Evolutionary conservation across 2,888 invertebrate species (phyloP).

Genomic region (Gastrophysa polygoni): DNA sequence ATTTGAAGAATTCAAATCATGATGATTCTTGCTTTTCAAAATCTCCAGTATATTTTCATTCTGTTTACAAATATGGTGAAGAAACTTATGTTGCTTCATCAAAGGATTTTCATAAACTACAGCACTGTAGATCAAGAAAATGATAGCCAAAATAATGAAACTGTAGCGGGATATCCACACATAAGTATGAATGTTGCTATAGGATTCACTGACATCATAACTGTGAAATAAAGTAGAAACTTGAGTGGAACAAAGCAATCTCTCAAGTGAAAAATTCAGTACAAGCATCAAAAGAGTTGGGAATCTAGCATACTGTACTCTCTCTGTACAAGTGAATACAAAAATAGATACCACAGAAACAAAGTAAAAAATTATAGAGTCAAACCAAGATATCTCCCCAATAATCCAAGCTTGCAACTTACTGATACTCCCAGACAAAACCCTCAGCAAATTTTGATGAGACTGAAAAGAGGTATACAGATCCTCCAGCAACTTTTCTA

Average conservation of each 20-base stretch:
- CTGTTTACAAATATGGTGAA: conserved; percentile 57
- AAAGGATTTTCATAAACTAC: conserved; percentile 57
- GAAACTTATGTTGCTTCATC: conserved; percentile 55
- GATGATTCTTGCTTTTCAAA: conserved; percentile 29
- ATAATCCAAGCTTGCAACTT: conserved; percentile 66
- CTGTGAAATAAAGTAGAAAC: background rate
- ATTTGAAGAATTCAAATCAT: conserved; percentile 22
- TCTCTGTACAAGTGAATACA: conserved; percentile 63
- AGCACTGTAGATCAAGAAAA: conserved; percentile 51
- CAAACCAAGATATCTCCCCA: conserved; percentile 69
- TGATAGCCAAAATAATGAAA: conserved; percentile 50
- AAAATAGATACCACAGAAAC: conserved; percentile 61
- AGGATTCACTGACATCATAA: conserved; percentile 28
- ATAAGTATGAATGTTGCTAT: conserved; percentile 55
- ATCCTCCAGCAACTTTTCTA: conserved; percentile 62
- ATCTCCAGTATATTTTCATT: conserved; percentile 45
- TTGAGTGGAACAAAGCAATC: conserved; percentile 50
- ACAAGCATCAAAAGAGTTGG: conserved; percentile 62
- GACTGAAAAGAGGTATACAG: conserved; percentile 60
- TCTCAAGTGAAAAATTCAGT: conserved; percentile 60
- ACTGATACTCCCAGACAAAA: conserved; percentile 50
- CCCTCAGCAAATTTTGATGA: conserved; percentile 63
- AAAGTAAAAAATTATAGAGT: conserved; percentile 67
- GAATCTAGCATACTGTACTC: conserved; percentile 63
- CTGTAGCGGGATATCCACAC: conserved; percentile 59